Evolutionary conservation across 2,888 invertebrate genomes (phyloP).

Genomic region (Apamea crenata): DNA sequence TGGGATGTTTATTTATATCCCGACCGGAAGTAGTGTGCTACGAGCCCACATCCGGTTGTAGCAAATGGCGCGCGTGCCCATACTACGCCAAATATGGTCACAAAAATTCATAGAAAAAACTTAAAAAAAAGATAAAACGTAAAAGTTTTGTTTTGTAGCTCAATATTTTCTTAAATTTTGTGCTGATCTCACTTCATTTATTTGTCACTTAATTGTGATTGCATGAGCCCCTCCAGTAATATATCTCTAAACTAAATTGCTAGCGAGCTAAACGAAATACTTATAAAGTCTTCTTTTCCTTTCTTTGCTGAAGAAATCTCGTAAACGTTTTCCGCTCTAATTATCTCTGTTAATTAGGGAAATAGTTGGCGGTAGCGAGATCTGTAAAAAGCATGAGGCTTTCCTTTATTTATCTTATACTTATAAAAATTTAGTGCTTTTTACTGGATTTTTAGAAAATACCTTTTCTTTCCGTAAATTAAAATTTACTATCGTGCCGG

Average conservation of each 20-base stretch:
- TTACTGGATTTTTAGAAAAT: conserved; percentile 9
- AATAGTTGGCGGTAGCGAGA: conserved; percentile 33
- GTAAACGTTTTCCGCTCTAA: conserved; percentile 41
- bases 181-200: neutral
- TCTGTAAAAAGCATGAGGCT: conserved; percentile 2
- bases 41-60: conserved; percentile 83
- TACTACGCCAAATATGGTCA: conserved; percentile 56
- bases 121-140: neutral
- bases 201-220: conserved; percentile 13
- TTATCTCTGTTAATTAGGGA: conserved; percentile 47
- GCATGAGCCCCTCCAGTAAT: conserved; percentile 5
- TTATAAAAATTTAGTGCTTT: neutral
- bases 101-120: conserved; percentile 23
- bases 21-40: conserved; percentile 83
- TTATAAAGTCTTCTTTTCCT: neutral
- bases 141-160: neutral
- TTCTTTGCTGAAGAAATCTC: conserved; percentile 33
- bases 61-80: conserved; percentile 75
- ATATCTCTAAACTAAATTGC: conserved; percentile 6
- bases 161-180: neutral
- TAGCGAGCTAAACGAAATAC: conserved; percentile 20
- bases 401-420: neutral
- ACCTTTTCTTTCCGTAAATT: conserved; percentile 40
- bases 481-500: conserved; percentile 38
- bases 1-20: conserved; percentile 84